A percentile compares a stretch with the other conserved stretches of the same genome.
These are phyloP conservation scores for Himalopsyche tibetana DNA, from an alignment of 2,888 invertebrate genomes.

Conservation along the genomic window DNA sequence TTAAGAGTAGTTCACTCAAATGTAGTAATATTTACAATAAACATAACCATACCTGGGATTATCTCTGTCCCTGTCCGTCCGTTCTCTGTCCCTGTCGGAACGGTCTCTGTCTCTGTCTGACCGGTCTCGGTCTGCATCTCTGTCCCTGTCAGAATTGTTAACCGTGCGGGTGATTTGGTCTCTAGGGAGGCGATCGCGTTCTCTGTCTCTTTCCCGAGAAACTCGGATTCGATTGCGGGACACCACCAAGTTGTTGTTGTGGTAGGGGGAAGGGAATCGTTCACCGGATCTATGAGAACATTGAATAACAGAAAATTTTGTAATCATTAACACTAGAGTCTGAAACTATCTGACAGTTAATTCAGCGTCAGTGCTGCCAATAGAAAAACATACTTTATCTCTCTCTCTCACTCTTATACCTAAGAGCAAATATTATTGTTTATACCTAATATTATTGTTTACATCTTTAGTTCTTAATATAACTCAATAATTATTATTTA, in stretches of 20 bases:
- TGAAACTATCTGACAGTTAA: too few species aligned
- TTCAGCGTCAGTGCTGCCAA: too few species aligned
- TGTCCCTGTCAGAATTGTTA: constrained; percentile 39
- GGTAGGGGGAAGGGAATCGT: constrained; percentile 61
- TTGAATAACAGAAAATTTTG: neutral
- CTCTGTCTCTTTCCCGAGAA: constrained; percentile 72
- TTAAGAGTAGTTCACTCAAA: too few species aligned
- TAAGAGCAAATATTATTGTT: too few species aligned
- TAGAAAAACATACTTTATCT: too few species aligned
- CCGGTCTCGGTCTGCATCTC: constrained; percentile 53
- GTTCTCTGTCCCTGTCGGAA: constrained; percentile 52
- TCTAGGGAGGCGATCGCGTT: constrained; percentile 68
- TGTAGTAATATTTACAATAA: too few species aligned
- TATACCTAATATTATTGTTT: too few species aligned
- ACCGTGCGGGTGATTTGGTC: constrained; percentile 52
- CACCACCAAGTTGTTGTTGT: constrained; percentile 68
- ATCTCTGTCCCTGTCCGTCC: constrained; percentile 67
- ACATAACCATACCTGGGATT: neutral
- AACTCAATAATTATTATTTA: too few species aligned
- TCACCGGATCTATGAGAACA: constrained; percentile 59
- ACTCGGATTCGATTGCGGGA: constrained; percentile 71
- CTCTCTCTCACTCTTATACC: too few species aligned
- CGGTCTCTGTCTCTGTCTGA: constrained; percentile 56
- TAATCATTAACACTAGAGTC: too few species aligned
- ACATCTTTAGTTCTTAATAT: too few species aligned